phyloP scores from a whole-genome alignment of 1,140 invertebrate genomes.

The Caenorhabditis latens region DNA sequence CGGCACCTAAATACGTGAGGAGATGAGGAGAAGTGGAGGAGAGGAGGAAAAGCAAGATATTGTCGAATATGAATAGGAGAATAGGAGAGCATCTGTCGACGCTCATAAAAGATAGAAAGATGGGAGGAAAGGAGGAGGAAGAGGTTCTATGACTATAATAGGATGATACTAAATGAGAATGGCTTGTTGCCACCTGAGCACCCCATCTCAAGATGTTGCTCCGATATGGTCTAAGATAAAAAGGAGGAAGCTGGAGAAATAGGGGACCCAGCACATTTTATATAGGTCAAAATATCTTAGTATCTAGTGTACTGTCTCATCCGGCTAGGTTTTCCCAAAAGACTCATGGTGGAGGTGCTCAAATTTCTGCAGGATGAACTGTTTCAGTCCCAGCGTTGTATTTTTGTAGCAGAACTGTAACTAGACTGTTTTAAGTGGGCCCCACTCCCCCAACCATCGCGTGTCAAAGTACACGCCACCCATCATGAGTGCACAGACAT shows the following conservation, averaged over 20 bases:
- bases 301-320: too few relatives aligned
- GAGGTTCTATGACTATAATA: slow-evolving; percentile 2
- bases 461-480: too few relatives aligned
- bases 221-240: not conserved
- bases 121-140: not conserved
- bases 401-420: too few relatives aligned
- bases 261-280: too few relatives aligned
- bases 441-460: too few relatives aligned
- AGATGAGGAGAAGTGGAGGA: not conserved
- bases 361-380: too few relatives aligned
- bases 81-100: slow-evolving; percentile 51
- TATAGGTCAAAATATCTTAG: too few relatives aligned
- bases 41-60: slow-evolving; percentile 10
- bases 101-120: slow-evolving; percentile 43
- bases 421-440: too few relatives aligned
- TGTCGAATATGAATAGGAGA: slow-evolving; percentile 47
- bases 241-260: not conserved
- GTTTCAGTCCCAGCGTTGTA: too few relatives aligned
- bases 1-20: not conserved
- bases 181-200: slow-evolving; percentile 39
- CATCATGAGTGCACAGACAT: too few relatives aligned
- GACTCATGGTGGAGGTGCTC: too few relatives aligned
- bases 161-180: slow-evolving; percentile 53
- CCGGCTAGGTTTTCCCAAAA: not conserved
- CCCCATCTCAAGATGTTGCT: slow-evolving; percentile 26